Base-by-base conservation (phyloP, 2,888 invertebrate genomes). In the Litoditis marina region DNA sequence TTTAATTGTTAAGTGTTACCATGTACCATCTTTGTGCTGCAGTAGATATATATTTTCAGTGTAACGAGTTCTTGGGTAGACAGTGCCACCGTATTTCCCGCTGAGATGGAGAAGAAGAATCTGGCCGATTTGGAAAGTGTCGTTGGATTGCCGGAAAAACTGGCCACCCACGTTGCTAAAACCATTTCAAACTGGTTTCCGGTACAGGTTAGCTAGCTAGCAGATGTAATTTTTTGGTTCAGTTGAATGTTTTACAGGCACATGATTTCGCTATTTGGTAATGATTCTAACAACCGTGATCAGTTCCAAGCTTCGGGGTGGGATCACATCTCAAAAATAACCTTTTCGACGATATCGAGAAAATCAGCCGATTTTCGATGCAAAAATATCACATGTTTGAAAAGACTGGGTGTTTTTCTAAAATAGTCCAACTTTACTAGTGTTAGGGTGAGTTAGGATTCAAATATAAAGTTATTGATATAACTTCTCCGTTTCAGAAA, bases 151-250 rank as follows among this genome's bases (percentile, higher is more conserved):
- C 66, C 66, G 22, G 39, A 63, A 13, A 60, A 62, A 19, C 60
- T 76, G 25, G 25, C 61, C n/a, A 30, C 64, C 4, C 55, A 56
- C 8, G 50, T 72, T n/a, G 50, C 62, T 31, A 61, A 63, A 19
- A 57, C 66, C 22, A 67, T 77, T 25, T 51, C 66, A 13, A 49
- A 64, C 13, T 81, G 76, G 73, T 82, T 82, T 58, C 82, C 81
- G 19, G 81, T 81, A 1, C 81, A 80, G 63, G 68, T 62, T n/a
- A 2, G 30, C 34, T 27, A 16, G 13, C 27, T 27, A 13, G 16
- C 25, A 8, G 19, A 25, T 16, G 6, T 59, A 30, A 30, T 32
- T 13, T 52, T 44, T 44, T 54, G 31, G 19, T 51, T 16, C 13
- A 6, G n/a, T 5, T n/a, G n/a, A n/a, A n/a, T n/a, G n/a, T n/a